These are phyloP conservation scores for Magallana ariakensis DNA, from an alignment of 1,140 invertebrate species.

Conservation along the genomic window DNA sequence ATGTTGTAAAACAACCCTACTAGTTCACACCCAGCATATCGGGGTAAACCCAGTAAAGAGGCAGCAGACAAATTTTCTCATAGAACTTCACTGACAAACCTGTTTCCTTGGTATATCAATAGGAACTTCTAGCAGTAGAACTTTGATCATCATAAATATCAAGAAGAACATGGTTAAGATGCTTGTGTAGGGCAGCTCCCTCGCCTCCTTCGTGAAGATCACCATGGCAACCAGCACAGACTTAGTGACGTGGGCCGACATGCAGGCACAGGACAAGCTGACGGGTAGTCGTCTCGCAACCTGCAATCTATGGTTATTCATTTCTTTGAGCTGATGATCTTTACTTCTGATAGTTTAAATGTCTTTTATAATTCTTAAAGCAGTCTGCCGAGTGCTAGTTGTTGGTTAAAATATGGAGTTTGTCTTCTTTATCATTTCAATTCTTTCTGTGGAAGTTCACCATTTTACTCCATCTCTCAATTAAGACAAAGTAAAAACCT, in stretches of 20 bases:
- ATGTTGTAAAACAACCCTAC: too few relatives aligned
- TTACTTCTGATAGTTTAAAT: too few relatives aligned
- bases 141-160: constrained; percentile 52
- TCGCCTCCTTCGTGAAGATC: constrained; percentile 35
- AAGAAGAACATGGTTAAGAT: constrained; percentile 51
- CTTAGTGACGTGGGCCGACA: constrained; percentile 54
- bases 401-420: too few relatives aligned
- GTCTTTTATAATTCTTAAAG: too few relatives aligned
- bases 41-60: too few relatives aligned
- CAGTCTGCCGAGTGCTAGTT: too few relatives aligned
- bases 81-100: not conserved
- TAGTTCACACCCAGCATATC: too few relatives aligned
- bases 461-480: too few relatives aligned
- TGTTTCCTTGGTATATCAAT: constrained; percentile 38
- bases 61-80: too few relatives aligned
- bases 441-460: too few relatives aligned
- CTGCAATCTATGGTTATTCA: constrained; percentile 54
- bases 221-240: constrained; percentile 43
- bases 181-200: constrained; percentile 39
- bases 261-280: constrained; percentile 53
- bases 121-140: constrained; percentile 44
- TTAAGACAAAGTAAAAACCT: too few relatives aligned
- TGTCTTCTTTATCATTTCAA: too few relatives aligned
- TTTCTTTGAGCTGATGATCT: not conserved
- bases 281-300: constrained; percentile 58